Percentiles rank a stretch among this genome's conserved stretches.
phyloP scores from a whole-genome alignment of 2,888 invertebrate species.

The Gnatocerus cornutus region DNA sequence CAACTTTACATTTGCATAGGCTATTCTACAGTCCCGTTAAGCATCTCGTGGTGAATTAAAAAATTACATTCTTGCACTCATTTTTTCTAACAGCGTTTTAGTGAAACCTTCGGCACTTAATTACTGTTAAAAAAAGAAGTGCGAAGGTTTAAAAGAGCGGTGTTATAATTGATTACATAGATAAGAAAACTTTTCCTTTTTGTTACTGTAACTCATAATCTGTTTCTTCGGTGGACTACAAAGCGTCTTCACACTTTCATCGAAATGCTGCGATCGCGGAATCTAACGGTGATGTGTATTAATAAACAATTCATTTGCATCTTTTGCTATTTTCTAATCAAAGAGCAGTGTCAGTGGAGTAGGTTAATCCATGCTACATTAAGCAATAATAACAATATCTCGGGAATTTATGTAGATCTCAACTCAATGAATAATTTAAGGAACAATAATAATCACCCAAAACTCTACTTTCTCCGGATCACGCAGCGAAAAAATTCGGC shows the following conservation, averaged over 20 bases:
- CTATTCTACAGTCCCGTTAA: conserved; percentile 31
- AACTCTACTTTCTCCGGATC: conserved; percentile 22
- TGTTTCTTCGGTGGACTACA: no score
- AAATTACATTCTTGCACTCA: conserved; percentile 39
- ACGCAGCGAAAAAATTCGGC: background rate
- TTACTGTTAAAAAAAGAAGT: background rate
- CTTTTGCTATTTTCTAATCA: conserved; percentile 17
- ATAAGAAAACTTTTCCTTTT: no score
- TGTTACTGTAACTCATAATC: no score
- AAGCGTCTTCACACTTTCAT: conserved; percentile 21
- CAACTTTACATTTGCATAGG: conserved; percentile 42
- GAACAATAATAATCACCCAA: conserved; percentile 23
- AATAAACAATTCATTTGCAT: conserved; percentile 31
- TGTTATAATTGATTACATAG: no score
- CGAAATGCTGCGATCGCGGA: background rate
- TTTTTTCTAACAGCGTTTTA: conserved; percentile 26
- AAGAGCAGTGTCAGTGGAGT: conserved; percentile 39
- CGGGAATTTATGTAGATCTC: conserved; percentile 23
- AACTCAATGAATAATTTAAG: conserved; percentile 23
- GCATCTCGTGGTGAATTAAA: conserved; percentile 26
- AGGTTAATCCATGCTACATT: conserved; percentile 40
- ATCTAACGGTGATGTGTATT: conserved; percentile 25
- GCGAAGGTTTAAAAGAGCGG: background rate
- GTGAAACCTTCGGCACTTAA: conserved; percentile 1
- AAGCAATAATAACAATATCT: conserved; percentile 29